Evolutionary conservation across 2,888 invertebrate species (phyloP), one percentile per base, ranked within the genome.

Genomic region (Cheilosia pagana): DNA sequence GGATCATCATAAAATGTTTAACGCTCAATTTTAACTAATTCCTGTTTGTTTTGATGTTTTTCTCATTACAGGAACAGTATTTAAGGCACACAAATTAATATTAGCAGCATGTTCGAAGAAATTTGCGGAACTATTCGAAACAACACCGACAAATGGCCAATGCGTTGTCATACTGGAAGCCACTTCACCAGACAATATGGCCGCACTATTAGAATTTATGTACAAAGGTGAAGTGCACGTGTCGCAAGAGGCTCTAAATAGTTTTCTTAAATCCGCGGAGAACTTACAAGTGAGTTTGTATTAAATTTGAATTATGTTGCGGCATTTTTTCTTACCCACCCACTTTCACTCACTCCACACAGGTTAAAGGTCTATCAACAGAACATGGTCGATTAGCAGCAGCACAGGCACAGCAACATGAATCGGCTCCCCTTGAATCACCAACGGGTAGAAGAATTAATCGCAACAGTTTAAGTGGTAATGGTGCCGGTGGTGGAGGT

Each of bases 171-270:
- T 97, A 91, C 93, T 97, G 92, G 97, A 97, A 92, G 97, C 97
- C 87, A 97, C 97, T 88, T 95, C 96, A 88, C 96, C 97, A 81
- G 95, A 96, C 90, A 97, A 97, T 92, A 97, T 97, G 96, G 95
- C 96, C 87, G 97, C 97, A 55, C 94, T 97, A 87, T 94, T 97
- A 87, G 97, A 97, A 92, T 97, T 97, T 92, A 97, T 97, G 97
- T 97, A 97, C 93, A 97, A 97, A 92, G 97, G 97, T 79, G 97
- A 97, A 92, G 97, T 97, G 88, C 97, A 97, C 92, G 97, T 97
- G 89, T 97, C 97, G 89, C 97, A 97, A 93, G 97, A 97, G 92
- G 96, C 96, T 87, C 94, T 97, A 88, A 96, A 96, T 90, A 96
- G 97, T 92, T 97, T 97, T 92, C 94, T 97, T 87, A 97, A 97